phyloP scores from a whole-genome alignment of 2,797 vertebrate genomes.

The Brotula barbata region DNA sequence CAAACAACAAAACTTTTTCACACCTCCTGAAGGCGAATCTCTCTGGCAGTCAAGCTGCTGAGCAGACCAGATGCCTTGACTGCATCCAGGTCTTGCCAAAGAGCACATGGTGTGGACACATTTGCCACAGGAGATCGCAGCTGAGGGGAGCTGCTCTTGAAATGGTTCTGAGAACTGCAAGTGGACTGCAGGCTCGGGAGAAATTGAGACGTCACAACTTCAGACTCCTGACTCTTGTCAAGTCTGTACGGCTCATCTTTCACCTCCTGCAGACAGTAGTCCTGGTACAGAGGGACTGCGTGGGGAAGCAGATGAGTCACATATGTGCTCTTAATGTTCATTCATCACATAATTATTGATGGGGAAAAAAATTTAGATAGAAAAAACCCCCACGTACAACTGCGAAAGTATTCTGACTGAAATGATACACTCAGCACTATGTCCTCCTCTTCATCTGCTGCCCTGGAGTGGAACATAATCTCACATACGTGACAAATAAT shows the following conservation, averaged over 20 bases:
- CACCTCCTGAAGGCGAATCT: slow-evolving; percentile 82
- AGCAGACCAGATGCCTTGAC: slow-evolving; percentile 74
- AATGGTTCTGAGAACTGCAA: rapidly evolving
- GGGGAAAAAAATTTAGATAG: not conserved
- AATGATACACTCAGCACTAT: slow-evolving; percentile 38
- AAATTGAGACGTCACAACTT: slow-evolving; percentile 35
- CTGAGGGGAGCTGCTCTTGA: not conserved
- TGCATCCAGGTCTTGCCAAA: slow-evolving; percentile 81
- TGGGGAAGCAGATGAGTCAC: not conserved
- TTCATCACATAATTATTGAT: no score
- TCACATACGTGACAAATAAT: not conserved
- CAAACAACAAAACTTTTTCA: not conserved
- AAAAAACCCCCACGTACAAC: slow-evolving; percentile 68
- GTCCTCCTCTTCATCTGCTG: slow-evolving; percentile 30
- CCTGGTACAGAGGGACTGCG: slow-evolving; percentile 82
- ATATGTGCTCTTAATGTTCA: not conserved
- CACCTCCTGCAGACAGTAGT: slow-evolving; percentile 70
- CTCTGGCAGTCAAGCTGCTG: slow-evolving; percentile 53
- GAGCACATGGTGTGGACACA: slow-evolving; percentile 49
- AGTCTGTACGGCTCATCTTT: slow-evolving; percentile 51
- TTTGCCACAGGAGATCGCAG: not conserved
- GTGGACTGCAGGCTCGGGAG: slow-evolving; percentile 36
- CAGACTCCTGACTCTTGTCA: slow-evolving; percentile 36
- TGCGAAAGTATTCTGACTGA: slow-evolving; percentile 69
- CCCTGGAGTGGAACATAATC: slow-evolving; percentile 40